Evolutionary conservation across 2,113 vertebrate species (phyloP), one percentile per base, ranked within the genome.

Genomic region (Myiopsitta monachus): DNA sequence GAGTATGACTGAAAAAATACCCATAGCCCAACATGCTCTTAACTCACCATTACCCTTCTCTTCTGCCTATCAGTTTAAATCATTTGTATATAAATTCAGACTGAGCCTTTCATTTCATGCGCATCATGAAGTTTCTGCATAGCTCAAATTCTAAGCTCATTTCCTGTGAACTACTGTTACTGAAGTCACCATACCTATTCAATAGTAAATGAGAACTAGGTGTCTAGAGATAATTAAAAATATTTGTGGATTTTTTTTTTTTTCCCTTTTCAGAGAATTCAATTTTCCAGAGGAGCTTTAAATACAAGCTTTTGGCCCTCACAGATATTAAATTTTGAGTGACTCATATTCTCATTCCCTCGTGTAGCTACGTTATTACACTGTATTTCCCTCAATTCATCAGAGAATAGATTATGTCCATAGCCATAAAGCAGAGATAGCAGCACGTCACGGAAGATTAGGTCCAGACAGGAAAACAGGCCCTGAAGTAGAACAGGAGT

Each of bases 291-390:
- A 3, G 26, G 10, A 86, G 76, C 17, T 90, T 90, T 86, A 86
- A 90, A 80, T 31, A 86, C 49, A 93, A 74, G 61, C 46, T 80
- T 88, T 83, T 85, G 85, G 72, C 61, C 84, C 47, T 83, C 44
- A 67, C 18, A 72, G 57, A 84, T 88, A 90, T 69, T 94, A 86
- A 83, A 79, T 63, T 88, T 27, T 77, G 76, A 93, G 73, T 94
- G 94, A 94, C 88, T 94, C 88, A 90, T 81, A 86, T 49, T 96
- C 51, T 83, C 64, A 83, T 88, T 84, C 73, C 57, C 76, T 93
- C 52, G 30, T 78, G 88, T 75, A 86, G 79, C 61, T 78, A 88
- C 24, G 51, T 72, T 88, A 81, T 89, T 86, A 78, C 68, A 83
- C 43, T 86, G 61, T 86, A 93, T 93, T 92, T 81, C 52, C 72